Conservation (phyloP, 2,113 vertebrate genomes). For the Onychorhynchus coronatus region DNA sequence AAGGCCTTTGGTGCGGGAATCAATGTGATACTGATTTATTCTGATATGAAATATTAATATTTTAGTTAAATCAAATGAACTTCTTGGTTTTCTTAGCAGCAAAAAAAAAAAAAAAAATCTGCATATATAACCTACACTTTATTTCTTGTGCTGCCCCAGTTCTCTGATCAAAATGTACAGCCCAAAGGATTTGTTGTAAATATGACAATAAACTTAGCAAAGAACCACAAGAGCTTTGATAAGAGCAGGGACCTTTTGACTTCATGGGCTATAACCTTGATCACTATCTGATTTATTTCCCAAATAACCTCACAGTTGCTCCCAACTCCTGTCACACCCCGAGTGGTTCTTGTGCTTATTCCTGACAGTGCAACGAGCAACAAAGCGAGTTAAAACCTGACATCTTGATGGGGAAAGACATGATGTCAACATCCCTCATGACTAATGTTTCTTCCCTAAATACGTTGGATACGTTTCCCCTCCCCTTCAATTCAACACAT, state of each 20-base stretch:
- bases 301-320: not conserved
- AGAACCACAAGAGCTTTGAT: not conserved
- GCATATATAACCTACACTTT: not conserved
- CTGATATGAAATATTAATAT: not conserved
- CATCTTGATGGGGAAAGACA: not conserved
- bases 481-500: not conserved
- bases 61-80: not conserved
- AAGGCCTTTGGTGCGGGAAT: not conserved
- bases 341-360: not conserved
- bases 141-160: not conserved
- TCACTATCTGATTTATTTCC: not conserved
- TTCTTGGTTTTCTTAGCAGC: not conserved
- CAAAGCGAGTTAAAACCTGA: conserved; percentile 24
- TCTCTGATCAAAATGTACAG: not conserved
- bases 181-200: not conserved
- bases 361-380: not conserved
- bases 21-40: not conserved
- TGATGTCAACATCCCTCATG: not conserved
- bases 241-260: not conserved
- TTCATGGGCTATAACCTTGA: not conserved
- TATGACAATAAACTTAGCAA: not conserved
- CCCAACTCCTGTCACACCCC: not conserved
- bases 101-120: not conserved
- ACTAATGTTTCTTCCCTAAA: conserved; percentile 5
- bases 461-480: conserved; percentile 7